Conservation (phyloP, 2,888 invertebrate species). For the Operophtera brumata region DNA sequence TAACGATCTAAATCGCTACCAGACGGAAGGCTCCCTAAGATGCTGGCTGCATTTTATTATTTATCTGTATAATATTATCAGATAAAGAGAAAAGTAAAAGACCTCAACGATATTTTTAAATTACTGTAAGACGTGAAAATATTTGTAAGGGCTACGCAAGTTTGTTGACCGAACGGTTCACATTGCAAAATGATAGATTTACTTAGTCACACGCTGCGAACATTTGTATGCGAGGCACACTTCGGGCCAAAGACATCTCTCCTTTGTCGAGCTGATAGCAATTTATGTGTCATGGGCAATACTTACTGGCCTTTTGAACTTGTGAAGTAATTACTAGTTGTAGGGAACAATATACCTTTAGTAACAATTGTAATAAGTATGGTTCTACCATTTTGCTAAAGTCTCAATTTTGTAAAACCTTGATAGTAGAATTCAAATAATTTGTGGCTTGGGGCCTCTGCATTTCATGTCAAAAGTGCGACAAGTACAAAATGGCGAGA, state of each 20-base stretch:
- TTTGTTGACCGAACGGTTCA: conserved; percentile 18
- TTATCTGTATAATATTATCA: background rate
- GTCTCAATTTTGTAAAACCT: too few relatives aligned
- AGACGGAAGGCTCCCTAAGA: too few relatives aligned
- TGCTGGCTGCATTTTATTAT: background rate
- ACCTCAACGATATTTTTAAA: background rate
- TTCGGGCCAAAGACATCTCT: conserved; percentile 26
- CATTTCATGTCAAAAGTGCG: too few relatives aligned
- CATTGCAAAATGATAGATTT: conserved; percentile 25
- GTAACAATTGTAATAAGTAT: background rate
- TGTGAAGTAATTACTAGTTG: conserved; percentile 23
- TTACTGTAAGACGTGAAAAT: background rate
- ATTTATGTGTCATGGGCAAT: conserved; percentile 27
- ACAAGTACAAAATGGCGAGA: too few relatives aligned
- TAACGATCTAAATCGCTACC: background rate
- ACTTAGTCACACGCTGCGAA: conserved; percentile 20
- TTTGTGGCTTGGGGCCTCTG: too few relatives aligned
- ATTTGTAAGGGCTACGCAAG: conserved; percentile 9
- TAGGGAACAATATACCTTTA: conserved; percentile 16
- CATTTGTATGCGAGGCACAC: conserved; percentile 27
- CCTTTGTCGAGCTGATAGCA: conserved; percentile 24
- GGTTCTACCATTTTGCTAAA: too few relatives aligned
- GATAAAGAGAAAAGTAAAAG: background rate
- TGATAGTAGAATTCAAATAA: too few relatives aligned
- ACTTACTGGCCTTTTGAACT: conserved; percentile 17